These are phyloP conservation scores for Melanostigma gelatinosum DNA, from an alignment of 2,113 vertebrate species.

Conservation along the genomic window DNA sequence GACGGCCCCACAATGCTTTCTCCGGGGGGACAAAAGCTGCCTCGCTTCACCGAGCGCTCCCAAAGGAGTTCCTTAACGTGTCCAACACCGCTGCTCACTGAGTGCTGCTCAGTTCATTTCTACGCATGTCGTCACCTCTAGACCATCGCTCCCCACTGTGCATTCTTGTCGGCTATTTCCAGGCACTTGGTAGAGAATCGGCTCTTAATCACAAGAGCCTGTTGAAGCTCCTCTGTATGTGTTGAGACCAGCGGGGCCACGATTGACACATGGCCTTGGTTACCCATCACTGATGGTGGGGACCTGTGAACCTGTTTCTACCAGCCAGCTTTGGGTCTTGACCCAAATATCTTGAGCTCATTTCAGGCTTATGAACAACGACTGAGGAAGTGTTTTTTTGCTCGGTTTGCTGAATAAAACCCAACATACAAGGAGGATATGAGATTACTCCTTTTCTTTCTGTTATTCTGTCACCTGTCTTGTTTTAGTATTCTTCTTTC, in stretches of 20 bases:
- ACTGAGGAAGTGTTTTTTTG: background rate
- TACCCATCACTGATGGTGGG: background rate
- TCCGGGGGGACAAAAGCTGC: conserved; percentile 61
- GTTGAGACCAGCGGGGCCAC: conserved; percentile 1
- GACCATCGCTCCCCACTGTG: conserved; percentile 29
- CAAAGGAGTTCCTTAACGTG: conserved; percentile 59
- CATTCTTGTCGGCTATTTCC: conserved; percentile 17
- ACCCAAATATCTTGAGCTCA: conserved; percentile 59
- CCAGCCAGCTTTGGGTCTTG: conserved; percentile 30
- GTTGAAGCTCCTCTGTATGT: conserved; percentile 6
- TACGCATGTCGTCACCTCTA: conserved; percentile 55
- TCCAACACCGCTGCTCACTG: conserved; percentile 29
- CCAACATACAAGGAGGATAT: background rate
- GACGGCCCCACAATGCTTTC: conserved; percentile 54
- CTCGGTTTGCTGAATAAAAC: background rate
- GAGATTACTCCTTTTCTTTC: background rate
- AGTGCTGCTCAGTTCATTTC: conserved; percentile 59
- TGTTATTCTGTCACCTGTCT: background rate
- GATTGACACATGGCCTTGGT: background rate
- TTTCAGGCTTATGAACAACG: conserved; percentile 42
- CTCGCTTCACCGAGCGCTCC: conserved; percentile 58
- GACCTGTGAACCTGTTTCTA: background rate
- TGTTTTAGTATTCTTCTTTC: background rate
- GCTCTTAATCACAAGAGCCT: conserved; percentile 3
- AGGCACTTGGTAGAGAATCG: conserved; percentile 32